phyloP scores from a whole-genome alignment of 1,140 invertebrate genomes.

The Plutomurus gul region DNA sequence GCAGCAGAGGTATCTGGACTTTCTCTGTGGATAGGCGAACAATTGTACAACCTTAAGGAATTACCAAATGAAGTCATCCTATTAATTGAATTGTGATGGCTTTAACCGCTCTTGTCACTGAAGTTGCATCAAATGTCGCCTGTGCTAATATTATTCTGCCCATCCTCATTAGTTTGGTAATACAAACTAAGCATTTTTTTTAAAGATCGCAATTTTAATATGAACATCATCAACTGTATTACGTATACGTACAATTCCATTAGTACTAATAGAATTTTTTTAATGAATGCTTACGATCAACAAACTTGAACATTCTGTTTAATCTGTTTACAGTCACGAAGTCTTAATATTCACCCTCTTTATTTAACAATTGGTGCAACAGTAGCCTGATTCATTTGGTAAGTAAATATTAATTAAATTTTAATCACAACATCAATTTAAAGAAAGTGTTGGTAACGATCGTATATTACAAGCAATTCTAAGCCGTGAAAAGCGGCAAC shows the following conservation, averaged over 20 bases:
- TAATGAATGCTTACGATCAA: neutral
- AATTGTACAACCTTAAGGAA: slow-evolving; percentile 55
- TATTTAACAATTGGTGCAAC: slow-evolving; percentile 65
- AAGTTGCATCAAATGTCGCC: slow-evolving; percentile 82
- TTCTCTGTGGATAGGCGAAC: slow-evolving; percentile 71
- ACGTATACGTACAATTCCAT: too few species aligned
- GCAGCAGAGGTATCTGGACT: slow-evolving; percentile 73
- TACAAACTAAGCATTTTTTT: neutral
- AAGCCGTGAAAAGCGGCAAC: too few species aligned
- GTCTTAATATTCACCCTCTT: slow-evolving; percentile 65
- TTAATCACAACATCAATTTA: too few species aligned
- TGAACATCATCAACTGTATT: too few species aligned
- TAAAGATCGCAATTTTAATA: neutral
- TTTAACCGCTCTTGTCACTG: slow-evolving; percentile 68
- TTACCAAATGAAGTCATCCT: slow-evolving; percentile 56
- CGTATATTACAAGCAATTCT: too few species aligned
- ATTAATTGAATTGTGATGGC: slow-evolving; percentile 57
- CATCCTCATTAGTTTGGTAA: slow-evolving; percentile 64
- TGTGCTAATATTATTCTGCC: slow-evolving; percentile 78
- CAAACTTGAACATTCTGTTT: neutral
- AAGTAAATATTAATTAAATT: too few species aligned
- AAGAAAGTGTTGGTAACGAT: too few species aligned
- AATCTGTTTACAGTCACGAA: slow-evolving; percentile 62
- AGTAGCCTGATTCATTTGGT: slow-evolving; percentile 61
- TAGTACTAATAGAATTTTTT: neutral